Conservation (phyloP, 2,797 vertebrate genomes). For the Leptatherina wallacei region DNA sequence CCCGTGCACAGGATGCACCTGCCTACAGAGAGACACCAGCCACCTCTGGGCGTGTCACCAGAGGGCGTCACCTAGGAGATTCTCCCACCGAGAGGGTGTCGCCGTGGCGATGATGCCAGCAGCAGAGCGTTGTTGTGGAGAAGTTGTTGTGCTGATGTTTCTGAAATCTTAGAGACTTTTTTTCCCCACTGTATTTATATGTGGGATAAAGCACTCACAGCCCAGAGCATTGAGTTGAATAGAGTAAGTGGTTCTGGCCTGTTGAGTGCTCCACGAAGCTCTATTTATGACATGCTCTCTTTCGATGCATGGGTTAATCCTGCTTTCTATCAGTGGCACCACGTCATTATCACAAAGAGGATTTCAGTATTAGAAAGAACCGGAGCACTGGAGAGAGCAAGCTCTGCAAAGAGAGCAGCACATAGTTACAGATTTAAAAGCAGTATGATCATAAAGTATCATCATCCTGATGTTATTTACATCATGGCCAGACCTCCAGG, state of each 20-base stretch:
- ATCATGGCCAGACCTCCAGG: background rate
- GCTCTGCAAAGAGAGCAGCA: slow-evolving; percentile 48
- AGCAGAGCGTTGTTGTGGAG: slow-evolving; percentile 48
- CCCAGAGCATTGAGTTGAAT: slow-evolving; percentile 56
- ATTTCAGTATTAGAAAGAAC: slow-evolving; percentile 80
- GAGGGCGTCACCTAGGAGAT: slow-evolving; percentile 79
- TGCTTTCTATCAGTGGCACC: slow-evolving; percentile 66
- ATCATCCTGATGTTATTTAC: background rate
- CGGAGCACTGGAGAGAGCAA: slow-evolving; percentile 30
- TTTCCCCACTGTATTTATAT: slow-evolving; percentile 17
- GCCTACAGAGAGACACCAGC: slow-evolving; percentile 65
- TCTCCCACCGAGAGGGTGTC: slow-evolving; percentile 74
- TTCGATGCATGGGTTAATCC: slow-evolving; percentile 70
- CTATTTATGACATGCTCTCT: slow-evolving; percentile 47
- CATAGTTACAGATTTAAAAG: slow-evolving; percentile 26
- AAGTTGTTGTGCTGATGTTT: slow-evolving; percentile 37
- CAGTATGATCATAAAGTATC: slow-evolving; percentile 2
- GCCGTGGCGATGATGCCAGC: slow-evolving; percentile 74
- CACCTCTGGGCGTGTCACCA: slow-evolving; percentile 71
- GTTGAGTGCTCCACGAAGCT: slow-evolving; percentile 64
- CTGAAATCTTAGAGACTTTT: slow-evolving; percentile 25
- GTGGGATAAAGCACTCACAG: slow-evolving; percentile 43
- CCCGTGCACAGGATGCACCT: slow-evolving; percentile 75
- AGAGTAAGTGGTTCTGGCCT: slow-evolving; percentile 51
- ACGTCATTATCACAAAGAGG: slow-evolving; percentile 82